phyloP scores from a whole-genome alignment of 2,888 invertebrate species.

The Rhogogaster chlorosoma region DNA sequence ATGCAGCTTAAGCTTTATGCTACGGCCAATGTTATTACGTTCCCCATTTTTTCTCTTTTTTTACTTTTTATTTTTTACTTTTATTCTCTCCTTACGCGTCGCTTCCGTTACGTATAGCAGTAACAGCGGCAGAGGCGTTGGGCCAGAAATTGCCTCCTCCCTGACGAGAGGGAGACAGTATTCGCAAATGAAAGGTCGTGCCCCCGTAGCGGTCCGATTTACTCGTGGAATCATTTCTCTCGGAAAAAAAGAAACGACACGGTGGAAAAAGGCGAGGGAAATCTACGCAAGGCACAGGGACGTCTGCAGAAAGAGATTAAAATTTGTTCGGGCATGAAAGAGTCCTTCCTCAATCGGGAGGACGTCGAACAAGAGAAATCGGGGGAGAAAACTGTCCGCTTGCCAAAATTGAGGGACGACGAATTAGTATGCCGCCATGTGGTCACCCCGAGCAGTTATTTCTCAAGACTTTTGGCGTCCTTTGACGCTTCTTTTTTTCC shows the following conservation, averaged over 20 bases:
- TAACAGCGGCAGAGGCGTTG: not conserved
- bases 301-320: slow-evolving; percentile 38
- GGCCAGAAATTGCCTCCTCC: slow-evolving; percentile 19
- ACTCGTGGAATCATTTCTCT: slow-evolving; percentile 37
- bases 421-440: slow-evolving; percentile 13
- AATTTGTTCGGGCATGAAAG: slow-evolving; percentile 40
- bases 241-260: slow-evolving; percentile 1
- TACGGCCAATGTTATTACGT: slow-evolving; percentile 31
- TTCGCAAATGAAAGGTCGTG: slow-evolving; percentile 37
- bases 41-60: slow-evolving; percentile 30
- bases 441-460: not conserved
- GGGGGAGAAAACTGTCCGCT: not conserved
- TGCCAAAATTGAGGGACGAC: slow-evolving; percentile 8
- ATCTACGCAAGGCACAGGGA: not conserved
- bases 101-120: not conserved
- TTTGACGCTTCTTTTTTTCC: not conserved
- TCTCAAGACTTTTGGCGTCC: not conserved
- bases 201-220: slow-evolving; percentile 7
- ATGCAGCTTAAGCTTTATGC: slow-evolving; percentile 61
- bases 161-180: not conserved
- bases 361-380: slow-evolving; percentile 7
- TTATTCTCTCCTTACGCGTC: not conserved
- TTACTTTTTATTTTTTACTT: slow-evolving; percentile 40
- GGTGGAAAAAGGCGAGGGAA: not conserved
- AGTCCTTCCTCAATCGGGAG: not conserved